A percentile compares a stretch with the other conserved stretches of the same genome.
These are phyloP conservation scores for Platyura marginata DNA, from an alignment of 1,140 invertebrate species.

Conservation along the genomic window DNA sequence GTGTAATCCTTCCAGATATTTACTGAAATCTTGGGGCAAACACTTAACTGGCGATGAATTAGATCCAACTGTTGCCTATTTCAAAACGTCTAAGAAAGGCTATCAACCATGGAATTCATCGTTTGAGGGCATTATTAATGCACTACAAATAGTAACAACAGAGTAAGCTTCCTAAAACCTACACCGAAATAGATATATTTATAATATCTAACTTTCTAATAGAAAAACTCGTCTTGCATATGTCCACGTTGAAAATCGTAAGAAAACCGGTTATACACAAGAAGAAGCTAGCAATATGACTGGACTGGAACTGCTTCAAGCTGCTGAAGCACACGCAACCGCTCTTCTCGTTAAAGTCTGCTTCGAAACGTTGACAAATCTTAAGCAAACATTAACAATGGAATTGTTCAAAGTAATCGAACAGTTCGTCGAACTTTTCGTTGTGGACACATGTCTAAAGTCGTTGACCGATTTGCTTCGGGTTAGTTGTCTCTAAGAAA, in stretches of 20 bases:
- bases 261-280: slow-evolving; percentile 33
- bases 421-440: slow-evolving; percentile 57
- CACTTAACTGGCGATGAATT: slow-evolving; percentile 32
- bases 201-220: slow-evolving; percentile 51
- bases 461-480: not conserved
- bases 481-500: not conserved
- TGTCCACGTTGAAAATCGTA: slow-evolving; percentile 42
- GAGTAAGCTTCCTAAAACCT: slow-evolving; percentile 38
- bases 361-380: slow-evolving; percentile 29
- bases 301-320: slow-evolving; percentile 57
- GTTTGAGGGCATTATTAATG: slow-evolving; percentile 4
- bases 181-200: slow-evolving; percentile 38
- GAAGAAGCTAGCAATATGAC: slow-evolving; percentile 75
- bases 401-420: slow-evolving; percentile 39
- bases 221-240: slow-evolving; percentile 47
- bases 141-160: slow-evolving; percentile 22
- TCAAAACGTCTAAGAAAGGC: too few species aligned
- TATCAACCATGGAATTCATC: not conserved
- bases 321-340: slow-evolving; percentile 63
- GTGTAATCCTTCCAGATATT: slow-evolving; percentile 29
- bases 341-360: slow-evolving; percentile 51
- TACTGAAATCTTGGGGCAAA: slow-evolving; percentile 53
- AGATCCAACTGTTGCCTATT: slow-evolving; percentile 49
- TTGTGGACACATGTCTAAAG: slow-evolving; percentile 49
- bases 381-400: slow-evolving; percentile 29